Evolutionary conservation across 2,888 invertebrate species (phyloP).

Genomic region (Agriopis leucophaearia): DNA sequence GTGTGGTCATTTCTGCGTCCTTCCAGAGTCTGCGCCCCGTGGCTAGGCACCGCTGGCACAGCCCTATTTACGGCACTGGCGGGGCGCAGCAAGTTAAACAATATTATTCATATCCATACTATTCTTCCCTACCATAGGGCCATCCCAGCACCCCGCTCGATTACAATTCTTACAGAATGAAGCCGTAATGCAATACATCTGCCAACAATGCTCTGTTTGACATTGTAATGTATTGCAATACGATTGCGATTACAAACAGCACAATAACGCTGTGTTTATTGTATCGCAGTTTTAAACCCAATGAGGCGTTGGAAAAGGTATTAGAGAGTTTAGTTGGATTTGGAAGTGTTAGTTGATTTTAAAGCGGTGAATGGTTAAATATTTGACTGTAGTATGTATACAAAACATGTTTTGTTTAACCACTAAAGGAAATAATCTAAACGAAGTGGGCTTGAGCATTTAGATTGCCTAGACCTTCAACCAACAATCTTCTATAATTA

Average conservation of each 20-base stretch:
- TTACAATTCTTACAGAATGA: constrained; percentile 79
- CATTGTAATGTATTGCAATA: constrained; percentile 77
- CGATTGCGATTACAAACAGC: constrained; percentile 72
- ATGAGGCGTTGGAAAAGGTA: constrained; percentile 61
- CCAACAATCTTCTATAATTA: too few species aligned
- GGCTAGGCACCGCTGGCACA: too few species aligned
- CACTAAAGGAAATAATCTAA: too few species aligned
- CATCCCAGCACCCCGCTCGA: constrained; percentile 64
- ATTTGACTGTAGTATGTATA: background rate
- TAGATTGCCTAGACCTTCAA: too few species aligned
- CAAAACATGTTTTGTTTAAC: background rate
- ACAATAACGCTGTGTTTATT: constrained; percentile 71
- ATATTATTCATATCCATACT: constrained; percentile 51
- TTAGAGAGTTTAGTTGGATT: constrained; percentile 47
- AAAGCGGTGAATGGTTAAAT: background rate
- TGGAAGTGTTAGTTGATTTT: constrained; percentile 24
- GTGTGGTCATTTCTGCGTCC: too few species aligned
- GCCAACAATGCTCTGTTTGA: constrained; percentile 72
- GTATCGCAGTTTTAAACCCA: constrained; percentile 58
- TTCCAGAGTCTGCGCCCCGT: too few species aligned
- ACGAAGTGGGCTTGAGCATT: too few species aligned
- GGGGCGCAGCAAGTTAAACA: background rate
- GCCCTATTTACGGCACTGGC: too few species aligned
- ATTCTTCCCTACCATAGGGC: constrained; percentile 35
- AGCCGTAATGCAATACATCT: constrained; percentile 84